Base-by-base conservation (phyloP, 1,140 invertebrate genomes). In the Drosophila persimilis region DNA sequence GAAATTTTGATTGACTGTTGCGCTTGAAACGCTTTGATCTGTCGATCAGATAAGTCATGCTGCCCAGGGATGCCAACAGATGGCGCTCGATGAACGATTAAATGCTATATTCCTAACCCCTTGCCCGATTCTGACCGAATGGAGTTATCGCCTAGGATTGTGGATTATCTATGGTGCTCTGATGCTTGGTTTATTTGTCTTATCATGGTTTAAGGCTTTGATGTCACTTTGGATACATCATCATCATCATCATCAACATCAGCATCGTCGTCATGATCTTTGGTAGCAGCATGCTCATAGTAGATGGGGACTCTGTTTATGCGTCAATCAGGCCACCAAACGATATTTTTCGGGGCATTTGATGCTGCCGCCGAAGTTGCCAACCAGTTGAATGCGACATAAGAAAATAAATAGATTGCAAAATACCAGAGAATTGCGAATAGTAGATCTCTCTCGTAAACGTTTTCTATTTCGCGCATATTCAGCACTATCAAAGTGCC, bases 401-500 rank as follows among this genome's bases (percentile, higher is more conserved):
- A 88, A 81, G 81, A 57, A 86, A 86, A 86, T 88, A 86, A 86
- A 86, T 86, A 85, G 54, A 60, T 11, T 39, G 35, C 3, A 45
- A 61, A 63, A 57, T 63, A 48, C 41, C 41, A 57, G 54, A 46
- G 52, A 73, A 73, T 69, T 45, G 60, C 57, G 51, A 77, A 54
- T 35, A 45, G n/a, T 9, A 6, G 43, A 52, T 35, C 53, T 52
- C 31, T 31, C 31, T 31, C 31, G 31, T 31, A 31, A 31, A 31
- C 31, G 31, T 8, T 9, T 17, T 60, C 53, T 69, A 54, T 53
- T 67, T 54, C 20, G 47, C 72, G 77, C 77, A 54, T 63, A 86
- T 81, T 86, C 81, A 86, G 83, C 81, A 77, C 74, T 74, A 86
- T 86, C 83, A 88, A 86, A 86, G 81, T 85, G 77, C 81, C 66